Evolutionary conservation across 1,140 invertebrate genomes (phyloP).

Genomic region (Arctopsyche grandis): DNA sequence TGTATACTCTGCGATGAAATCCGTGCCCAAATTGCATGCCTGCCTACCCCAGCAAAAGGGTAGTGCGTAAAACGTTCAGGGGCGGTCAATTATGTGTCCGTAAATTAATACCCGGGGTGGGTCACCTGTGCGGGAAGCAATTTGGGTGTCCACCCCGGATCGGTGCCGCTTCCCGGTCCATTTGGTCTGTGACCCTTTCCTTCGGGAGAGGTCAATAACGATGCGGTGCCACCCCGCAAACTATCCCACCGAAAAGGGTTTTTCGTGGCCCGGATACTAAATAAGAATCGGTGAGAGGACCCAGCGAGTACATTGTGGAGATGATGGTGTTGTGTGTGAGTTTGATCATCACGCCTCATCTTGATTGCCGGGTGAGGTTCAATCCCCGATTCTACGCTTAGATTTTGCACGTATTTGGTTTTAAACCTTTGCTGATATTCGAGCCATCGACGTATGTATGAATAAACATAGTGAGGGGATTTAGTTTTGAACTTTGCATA

Average conservation of each 20-base stretch:
- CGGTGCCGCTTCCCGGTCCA: constrained; percentile 35
- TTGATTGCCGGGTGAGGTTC: not conserved
- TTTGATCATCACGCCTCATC: constrained; percentile 24
- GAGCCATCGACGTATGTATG: too few species aligned
- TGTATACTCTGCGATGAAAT: constrained; percentile 16
- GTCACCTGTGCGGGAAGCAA: constrained; percentile 46
- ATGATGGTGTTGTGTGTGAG: not conserved
- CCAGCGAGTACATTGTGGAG: too few species aligned
- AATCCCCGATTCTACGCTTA: not conserved
- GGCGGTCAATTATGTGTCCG: constrained; percentile 41
- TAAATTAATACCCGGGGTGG: constrained; percentile 44
- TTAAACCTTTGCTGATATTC: too few species aligned
- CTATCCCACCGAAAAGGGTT: constrained; percentile 22
- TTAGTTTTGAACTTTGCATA: too few species aligned
- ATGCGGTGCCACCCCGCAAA: constrained; percentile 20
- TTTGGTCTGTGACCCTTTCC: constrained; percentile 19
- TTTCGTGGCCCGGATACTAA: not conserved
- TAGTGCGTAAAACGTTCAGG: not conserved
- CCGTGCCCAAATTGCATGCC: constrained; percentile 41
- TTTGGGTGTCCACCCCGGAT: constrained; percentile 32
- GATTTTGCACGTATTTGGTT: not conserved
- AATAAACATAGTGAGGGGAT: too few species aligned
- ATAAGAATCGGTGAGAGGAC: not conserved
- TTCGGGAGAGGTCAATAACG: constrained; percentile 13
- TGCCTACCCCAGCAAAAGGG: not conserved